Base-by-base conservation (phyloP, 2,113 vertebrate genomes). In the Melanerpes formicivorus region DNA sequence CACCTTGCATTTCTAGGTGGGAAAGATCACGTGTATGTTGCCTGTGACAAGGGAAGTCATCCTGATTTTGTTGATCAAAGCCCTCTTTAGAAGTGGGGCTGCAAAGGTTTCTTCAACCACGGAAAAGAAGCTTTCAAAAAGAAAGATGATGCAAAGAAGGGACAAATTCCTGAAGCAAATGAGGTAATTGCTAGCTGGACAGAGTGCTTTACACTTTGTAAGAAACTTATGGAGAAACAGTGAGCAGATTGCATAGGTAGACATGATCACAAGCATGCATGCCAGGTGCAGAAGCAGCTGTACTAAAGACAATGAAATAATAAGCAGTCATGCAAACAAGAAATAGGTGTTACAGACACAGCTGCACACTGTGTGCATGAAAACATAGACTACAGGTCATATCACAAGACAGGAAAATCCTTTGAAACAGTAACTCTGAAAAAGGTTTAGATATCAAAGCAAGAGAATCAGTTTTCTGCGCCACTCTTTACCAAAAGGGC, bases 31-130 rank as follows among this genome's bases (percentile, higher is more conserved):
- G 94, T 93, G 15, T 27, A n/a, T n/a, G 12, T 40, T 88, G n/a
- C 34, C 44, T 75, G 37, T 83, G 86, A 93, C 80, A 88, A 69
- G 50, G 21, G 22, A 93, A 95, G 63, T 82, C 66, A 87, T 92
- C 48, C 26, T 34, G 74, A 58, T 86, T 94, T 54, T 60, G 22
- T 48, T 94, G 92, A 90, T 93, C 92, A 93, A 96, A 96, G 80
- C 23, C 59, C 71, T 90, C 32, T 46, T 92, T 66, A 88, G 86
- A 92, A 95, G 30, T 56, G 10, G 55, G 80, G 16, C 66, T 87
- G 80, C 59, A 95, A 81, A 87, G 15, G 59, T 84, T 95, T 91
- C 74, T 81, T 91, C 80, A 88, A 52, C 77, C 32, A 54, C 52
- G 55, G 58, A 50, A 63, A 86, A 64, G 4, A 42, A 65, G 23